These are phyloP conservation scores for Mimachlamys varia DNA, from an alignment of 2,888 invertebrate species.

Conservation along the genomic window DNA sequence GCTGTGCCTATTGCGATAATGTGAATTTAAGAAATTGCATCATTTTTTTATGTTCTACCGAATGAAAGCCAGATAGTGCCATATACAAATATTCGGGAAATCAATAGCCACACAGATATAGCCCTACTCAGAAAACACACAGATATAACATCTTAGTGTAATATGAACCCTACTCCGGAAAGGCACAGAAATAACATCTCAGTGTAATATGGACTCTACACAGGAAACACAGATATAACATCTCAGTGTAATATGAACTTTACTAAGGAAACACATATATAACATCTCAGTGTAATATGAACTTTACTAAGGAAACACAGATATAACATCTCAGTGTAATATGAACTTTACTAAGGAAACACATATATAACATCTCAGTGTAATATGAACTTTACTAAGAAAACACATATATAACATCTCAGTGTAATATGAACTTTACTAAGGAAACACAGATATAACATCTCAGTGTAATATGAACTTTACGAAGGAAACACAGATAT, in stretches of 20 bases:
- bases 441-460: not conserved
- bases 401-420: not conserved
- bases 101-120: conserved; percentile 10
- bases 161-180: not conserved
- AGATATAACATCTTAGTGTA: not conserved
- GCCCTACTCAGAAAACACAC: not conserved
- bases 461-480: not conserved
- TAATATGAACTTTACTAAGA: not conserved
- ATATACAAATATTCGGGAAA: no score
- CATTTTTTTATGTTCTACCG: not conserved
- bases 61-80: not conserved
- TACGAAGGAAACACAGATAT: not conserved
- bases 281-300: not conserved
- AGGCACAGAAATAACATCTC: not conserved
- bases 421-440: not conserved
- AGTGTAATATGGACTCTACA: not conserved
- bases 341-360: not conserved
- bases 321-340: not conserved
- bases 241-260: not conserved
- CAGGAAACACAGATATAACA: not conserved
- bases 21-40: not conserved
- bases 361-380: not conserved
- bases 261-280: not conserved
- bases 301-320: not conserved
- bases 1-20: not conserved